Base-by-base conservation (phyloP, 2,113 vertebrate species). In the Sphyrna mokarran region DNA sequence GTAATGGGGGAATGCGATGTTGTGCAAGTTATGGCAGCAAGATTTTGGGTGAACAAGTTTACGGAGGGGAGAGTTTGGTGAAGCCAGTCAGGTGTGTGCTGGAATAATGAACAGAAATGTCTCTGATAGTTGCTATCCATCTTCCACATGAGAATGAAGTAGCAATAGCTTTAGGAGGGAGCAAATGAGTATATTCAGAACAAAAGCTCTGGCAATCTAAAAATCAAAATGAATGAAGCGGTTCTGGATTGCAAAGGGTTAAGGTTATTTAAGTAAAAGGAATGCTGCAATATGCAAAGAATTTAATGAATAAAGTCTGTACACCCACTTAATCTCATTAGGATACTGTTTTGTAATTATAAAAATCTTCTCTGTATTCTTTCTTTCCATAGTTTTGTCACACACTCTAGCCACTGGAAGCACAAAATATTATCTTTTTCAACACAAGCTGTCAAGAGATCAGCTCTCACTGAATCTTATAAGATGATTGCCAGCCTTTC, bases 221-320 rank as follows among this genome's bases (percentile, higher is more conserved):
- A 37, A 66, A 93, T 37, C 16, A 16, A 66, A 40, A 48, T 95
- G 11, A 26, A 72, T 48, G 40, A 70, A 68, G 9, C 66, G 48
- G 68, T 48, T 95, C 23, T 48, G 68, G 93, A 72, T 29, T 26
- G 66, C 2, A 69, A 43, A 43, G 93, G 68, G 68, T 95, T 94
- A 94, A 94, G 23, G 18, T 66, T 69, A 7, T 68, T 95, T 72
- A 48, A 76, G 43, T 54, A 54, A 70, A 43, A 43, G 68, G 69
- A 95, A 95, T 95, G 94, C 72, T 95, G 94, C 94, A 95, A 95
- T 95, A 95, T 95, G 94, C 69, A 72, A 76, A 95, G 68, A 95
- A 95, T 95, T 72, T 48, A 72, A 48, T 76, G 94, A 95, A 95
- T 43, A 95, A 95, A 95, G 93, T 37, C 93, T 43, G 37, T 26